A percentile compares a stretch with the other conserved stretches of the same genome.
Conservation (phyloP, 2,113 vertebrate genomes). For the Amphiprion percula region DNA sequence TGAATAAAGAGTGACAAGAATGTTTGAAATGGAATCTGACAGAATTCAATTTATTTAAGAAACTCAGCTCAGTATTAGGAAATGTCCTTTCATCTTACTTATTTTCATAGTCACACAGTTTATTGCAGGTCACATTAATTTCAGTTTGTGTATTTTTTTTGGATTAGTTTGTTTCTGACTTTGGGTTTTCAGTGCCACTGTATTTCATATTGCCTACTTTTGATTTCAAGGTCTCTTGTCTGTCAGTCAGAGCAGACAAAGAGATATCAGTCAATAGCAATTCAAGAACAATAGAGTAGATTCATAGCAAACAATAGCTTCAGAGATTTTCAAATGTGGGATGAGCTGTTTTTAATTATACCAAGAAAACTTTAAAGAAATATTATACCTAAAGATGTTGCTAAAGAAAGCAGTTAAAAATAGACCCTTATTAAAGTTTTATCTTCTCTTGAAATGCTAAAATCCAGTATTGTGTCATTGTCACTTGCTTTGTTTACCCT, state of each 20-base stretch:
- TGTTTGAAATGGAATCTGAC: neutral
- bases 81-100: neutral
- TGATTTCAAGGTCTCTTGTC: neutral
- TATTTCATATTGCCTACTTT: neutral
- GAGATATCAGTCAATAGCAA: neutral
- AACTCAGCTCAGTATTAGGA: neutral
- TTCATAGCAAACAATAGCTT: neutral
- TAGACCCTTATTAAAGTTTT: slow-evolving; percentile 55
- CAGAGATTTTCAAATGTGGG: neutral
- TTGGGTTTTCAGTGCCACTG: neutral
- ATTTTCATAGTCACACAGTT: neutral
- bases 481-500: slow-evolving; percentile 76
- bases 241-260: neutral
- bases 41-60: neutral
- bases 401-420: slow-evolving; percentile 55
- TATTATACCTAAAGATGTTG: slow-evolving; percentile 30
- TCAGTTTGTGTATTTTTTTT: neutral
- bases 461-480: slow-evolving; percentile 72
- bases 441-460: slow-evolving; percentile 66
- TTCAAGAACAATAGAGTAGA: neutral
- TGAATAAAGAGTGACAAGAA: neutral
- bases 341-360: slow-evolving; percentile 6
- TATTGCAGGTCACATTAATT: neutral
- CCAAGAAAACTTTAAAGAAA: slow-evolving; percentile 3
- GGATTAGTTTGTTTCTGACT: neutral